Percentiles rank a stretch among this genome's conserved stretches.
Conservation (phyloP, 2,797 vertebrate genomes). For the Cirrhinus mrigala region DNA sequence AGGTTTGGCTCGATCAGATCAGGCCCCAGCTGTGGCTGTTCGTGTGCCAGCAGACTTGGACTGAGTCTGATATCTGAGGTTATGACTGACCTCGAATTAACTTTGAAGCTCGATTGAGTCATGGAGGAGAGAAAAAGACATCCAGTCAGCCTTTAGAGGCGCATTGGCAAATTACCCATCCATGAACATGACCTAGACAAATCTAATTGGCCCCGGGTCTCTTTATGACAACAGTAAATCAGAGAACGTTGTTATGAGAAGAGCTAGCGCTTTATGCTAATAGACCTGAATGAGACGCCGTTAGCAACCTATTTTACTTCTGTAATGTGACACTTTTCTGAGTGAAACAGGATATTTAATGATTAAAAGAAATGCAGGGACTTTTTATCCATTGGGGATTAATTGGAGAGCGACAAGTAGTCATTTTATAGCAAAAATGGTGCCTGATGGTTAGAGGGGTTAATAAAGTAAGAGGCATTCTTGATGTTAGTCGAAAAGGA, state of each 20-base stretch:
- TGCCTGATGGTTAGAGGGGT: not conserved
- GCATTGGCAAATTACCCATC: constrained; percentile 70
- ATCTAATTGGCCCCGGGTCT: constrained; percentile 75
- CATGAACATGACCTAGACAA: constrained; percentile 64
- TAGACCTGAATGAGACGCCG: constrained; percentile 62
- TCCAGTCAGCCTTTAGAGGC: constrained; percentile 65
- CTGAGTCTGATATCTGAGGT: constrained; percentile 45
- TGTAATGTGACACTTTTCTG: constrained; percentile 15
- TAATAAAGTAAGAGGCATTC: not conserved
- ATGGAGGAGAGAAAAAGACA: constrained; percentile 54
- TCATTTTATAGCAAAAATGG: not conserved
- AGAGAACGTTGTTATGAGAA: constrained; percentile 75
- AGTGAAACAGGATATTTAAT: constrained; percentile 23
- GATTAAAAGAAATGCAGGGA: not conserved
- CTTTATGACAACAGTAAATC: constrained; percentile 80
- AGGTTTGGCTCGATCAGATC: constrained; percentile 47
- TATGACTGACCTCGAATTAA: constrained; percentile 70
- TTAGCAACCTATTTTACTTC: constrained; percentile 9
- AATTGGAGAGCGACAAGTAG: constrained; percentile 4
- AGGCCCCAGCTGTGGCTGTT: constrained; percentile 29
- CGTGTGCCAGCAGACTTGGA: constrained; percentile 23
- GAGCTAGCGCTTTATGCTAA: constrained; percentile 69
- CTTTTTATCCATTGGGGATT: constrained; percentile 7
- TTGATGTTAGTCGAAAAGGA: not conserved
- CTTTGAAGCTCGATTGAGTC: constrained; percentile 65